Percentiles rank a stretch among this genome's conserved stretches.
These are phyloP conservation scores for Neogale vison DNA, from an alignment of 2,113 vertebrate genomes.

Conservation along the genomic window DNA sequence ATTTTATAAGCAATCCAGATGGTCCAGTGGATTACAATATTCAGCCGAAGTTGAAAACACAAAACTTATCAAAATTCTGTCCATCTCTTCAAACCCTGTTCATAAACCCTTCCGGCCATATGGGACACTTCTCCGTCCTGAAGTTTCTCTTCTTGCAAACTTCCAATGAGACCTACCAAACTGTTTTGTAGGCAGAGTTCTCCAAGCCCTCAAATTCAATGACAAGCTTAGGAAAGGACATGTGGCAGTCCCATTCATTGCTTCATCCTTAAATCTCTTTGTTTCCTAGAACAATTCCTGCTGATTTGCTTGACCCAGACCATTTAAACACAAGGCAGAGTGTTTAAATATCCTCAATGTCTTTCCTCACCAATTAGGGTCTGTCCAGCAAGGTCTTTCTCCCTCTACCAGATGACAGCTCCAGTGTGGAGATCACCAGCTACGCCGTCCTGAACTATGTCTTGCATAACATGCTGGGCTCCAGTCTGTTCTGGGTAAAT, in stretches of 20 bases:
- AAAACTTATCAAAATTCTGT: not conserved
- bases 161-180: not conserved
- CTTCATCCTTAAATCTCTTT: not conserved
- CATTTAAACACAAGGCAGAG: not conserved
- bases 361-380: not conserved
- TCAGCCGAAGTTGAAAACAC: not conserved
- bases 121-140: not conserved
- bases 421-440: fast-evolving
- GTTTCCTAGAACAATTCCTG: not conserved
- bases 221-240: not conserved
- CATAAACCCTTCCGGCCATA: not conserved
- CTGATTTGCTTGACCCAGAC: not conserved
- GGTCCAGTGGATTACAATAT: not conserved
- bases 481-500: not conserved
- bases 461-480: not conserved
- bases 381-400: not conserved
- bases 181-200: not conserved
- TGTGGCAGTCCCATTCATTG: not conserved
- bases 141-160: not conserved
- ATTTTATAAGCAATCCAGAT: not conserved
- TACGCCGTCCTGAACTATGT: not conserved
- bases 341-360: not conserved
- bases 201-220: not conserved
- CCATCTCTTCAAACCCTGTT: not conserved
- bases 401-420: not conserved